Base-by-base conservation (phyloP, 1,140 invertebrate species). In the Heliconius hermathena region DNA sequence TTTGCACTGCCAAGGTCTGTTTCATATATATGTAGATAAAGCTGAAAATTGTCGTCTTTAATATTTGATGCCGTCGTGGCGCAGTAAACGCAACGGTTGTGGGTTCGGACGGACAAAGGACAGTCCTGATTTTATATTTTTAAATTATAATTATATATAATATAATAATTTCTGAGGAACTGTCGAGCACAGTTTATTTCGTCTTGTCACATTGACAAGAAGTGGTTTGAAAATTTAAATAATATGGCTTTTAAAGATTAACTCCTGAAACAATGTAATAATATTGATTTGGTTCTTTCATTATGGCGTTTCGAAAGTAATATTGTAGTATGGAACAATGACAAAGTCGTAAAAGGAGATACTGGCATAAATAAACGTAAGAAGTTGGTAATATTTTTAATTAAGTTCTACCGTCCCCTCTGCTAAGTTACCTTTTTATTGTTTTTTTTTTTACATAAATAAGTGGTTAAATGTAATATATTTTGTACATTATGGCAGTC, bases 341-440 rank as follows among this genome's bases (percentile, higher is more conserved):
- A 57, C 16, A 8, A 60, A n/a, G 54, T 22, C 20, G 54, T 57
- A n/a, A 2, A 57, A n/a, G 54, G 18, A 57, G 18, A 22, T 20
- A 57, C 2, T 20, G 8, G 8, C 54, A 57, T n/a, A n/a, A n/a
- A 22, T 26, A 22, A 26, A 60, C 57, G 57, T 60, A 3, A 60
- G 8, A 60, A 60, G 54, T 22, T 60, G 20, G 57, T 60, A 60
- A 22, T 60, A 60, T 60, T 60, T 60, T n/a, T 60, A 60, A 60
- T 60, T 60, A 60, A n/a, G 57, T 60, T 22, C n/a, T n/a, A 60
- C 57, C n/a, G 57, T 9, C n/a, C 20, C 8, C 22, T 60, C n/a
- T n/a, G 57, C n/a, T 26, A 22, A 22, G 22, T 26, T 8, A 9
- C 3, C n/a, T 13, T 60, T 33, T 22, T 26, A 22, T 60, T 1